Percentiles rank a stretch among this genome's conserved stretches.
These are phyloP conservation scores for Alauda arvensis DNA, from an alignment of 2,797 vertebrate genomes.

Conservation along the genomic window DNA sequence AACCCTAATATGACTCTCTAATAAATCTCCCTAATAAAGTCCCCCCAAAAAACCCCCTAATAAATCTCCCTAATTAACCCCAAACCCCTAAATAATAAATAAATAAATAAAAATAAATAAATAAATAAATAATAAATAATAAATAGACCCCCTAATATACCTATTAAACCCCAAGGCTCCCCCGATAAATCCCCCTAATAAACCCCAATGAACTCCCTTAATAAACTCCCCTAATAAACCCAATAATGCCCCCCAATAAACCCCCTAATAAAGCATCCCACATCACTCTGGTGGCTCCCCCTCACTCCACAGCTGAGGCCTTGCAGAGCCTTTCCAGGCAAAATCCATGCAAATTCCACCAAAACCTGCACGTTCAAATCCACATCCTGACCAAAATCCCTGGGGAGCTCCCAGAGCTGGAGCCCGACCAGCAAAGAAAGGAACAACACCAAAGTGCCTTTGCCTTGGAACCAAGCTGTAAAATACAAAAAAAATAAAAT, in stretches of 20 bases:
- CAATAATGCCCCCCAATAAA: neutral
- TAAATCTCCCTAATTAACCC: neutral
- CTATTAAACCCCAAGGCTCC: neutral
- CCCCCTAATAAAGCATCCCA: rapidly evolving
- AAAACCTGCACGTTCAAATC: neutral
- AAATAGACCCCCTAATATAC: neutral
- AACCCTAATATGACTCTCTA: neutral
- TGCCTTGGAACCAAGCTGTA: neutral
- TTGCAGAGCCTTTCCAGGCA: neutral
- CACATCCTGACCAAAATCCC: neutral
- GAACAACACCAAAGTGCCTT: neutral
- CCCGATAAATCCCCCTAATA: neutral
- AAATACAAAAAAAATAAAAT: too few species aligned
- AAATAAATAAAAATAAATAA: too few species aligned
- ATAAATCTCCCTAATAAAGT: neutral
- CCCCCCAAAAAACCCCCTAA: too few species aligned
- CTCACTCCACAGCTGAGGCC: neutral
- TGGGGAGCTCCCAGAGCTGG: neutral
- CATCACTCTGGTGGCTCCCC: neutral
- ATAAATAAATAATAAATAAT: too few species aligned
- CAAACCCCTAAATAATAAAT: neutral
- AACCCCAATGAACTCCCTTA: neutral
- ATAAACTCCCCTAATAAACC: neutral
- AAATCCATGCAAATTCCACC: neutral
- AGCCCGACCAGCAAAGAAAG: neutral